A percentile compares a stretch with the other conserved stretches of the same genome.
Evolutionary conservation across 2,888 invertebrate genomes (phyloP).

Genomic region (Erebia palarica): DNA sequence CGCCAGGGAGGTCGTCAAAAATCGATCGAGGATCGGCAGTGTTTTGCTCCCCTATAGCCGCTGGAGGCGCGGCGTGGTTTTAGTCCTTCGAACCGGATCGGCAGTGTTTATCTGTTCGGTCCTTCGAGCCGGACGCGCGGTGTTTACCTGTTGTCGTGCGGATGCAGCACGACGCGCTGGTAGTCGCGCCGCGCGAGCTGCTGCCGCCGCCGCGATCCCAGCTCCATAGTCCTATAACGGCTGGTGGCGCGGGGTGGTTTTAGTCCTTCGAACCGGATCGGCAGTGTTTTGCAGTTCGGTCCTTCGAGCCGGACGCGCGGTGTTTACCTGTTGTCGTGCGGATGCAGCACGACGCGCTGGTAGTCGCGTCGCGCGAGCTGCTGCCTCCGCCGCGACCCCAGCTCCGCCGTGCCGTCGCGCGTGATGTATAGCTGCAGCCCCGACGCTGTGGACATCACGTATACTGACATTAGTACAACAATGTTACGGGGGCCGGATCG

Average conservation of each 20-base stretch:
- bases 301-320: not conserved
- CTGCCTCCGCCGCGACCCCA: conserved; percentile 92
- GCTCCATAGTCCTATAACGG: too few relatives aligned
- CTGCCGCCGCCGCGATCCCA: conserved; percentile 92
- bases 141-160: conserved; percentile 65
- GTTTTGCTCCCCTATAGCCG: too few relatives aligned
- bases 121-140: not conserved
- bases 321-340: conserved; percentile 65
- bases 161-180: conserved; percentile 72
- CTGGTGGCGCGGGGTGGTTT: too few relatives aligned
- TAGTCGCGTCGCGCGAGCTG: conserved; percentile 79
- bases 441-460: conserved; percentile 84
- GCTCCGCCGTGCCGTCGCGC: conserved; percentile 93
- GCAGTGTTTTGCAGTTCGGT: not conserved
- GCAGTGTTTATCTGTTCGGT: too few relatives aligned
- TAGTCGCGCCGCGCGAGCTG: conserved; percentile 79
- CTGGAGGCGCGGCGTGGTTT: too few relatives aligned
- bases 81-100: too few relatives aligned
- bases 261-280: conserved; percentile 3
- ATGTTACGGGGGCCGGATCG: too few relatives aligned
- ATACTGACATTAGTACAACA: not conserved
- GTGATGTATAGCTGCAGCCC: conserved; percentile 95
- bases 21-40: too few relatives aligned
- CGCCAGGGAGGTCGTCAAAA: too few relatives aligned
- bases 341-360: conserved; percentile 72